phyloP scores from a whole-genome alignment of 2,113 vertebrate genomes.

The Lepus europaeus region DNA sequence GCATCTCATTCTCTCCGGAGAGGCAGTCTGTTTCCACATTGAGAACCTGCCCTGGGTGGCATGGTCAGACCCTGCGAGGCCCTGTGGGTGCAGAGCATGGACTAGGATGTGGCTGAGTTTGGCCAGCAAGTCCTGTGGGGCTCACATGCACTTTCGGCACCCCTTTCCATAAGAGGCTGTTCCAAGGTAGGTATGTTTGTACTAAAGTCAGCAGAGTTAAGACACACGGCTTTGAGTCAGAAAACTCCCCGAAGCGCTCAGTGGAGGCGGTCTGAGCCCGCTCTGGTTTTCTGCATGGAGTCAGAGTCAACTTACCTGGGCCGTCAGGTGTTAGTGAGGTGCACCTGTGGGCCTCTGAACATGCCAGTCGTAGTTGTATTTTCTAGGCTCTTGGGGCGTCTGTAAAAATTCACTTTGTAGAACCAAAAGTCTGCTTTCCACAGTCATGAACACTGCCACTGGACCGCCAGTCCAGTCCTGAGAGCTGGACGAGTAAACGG shows the following conservation, averaged over 20 bases:
- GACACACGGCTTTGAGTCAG: not conserved
- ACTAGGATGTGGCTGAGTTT: accelerated
- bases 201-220: not conserved
- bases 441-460: not conserved
- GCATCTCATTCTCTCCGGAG: not conserved
- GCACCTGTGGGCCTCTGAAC: not conserved
- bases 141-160: not conserved
- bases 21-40: not conserved
- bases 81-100: not conserved
- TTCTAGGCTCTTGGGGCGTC: not conserved
- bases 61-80: not conserved
- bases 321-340: too few species aligned
- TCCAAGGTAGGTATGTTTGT: too few species aligned
- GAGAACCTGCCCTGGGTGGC: not conserved
- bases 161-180: not conserved
- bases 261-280: not conserved
- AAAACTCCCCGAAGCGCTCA: too few species aligned
- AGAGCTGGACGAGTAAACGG: not conserved
- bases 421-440: not conserved
- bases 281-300: too few species aligned
- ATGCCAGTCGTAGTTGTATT: not conserved
- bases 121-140: not conserved
- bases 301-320: too few species aligned
- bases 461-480: too few species aligned
- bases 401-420: not conserved